phyloP scores from a whole-genome alignment of 2,888 invertebrate genomes.

The Harmothoe impar region DNA sequence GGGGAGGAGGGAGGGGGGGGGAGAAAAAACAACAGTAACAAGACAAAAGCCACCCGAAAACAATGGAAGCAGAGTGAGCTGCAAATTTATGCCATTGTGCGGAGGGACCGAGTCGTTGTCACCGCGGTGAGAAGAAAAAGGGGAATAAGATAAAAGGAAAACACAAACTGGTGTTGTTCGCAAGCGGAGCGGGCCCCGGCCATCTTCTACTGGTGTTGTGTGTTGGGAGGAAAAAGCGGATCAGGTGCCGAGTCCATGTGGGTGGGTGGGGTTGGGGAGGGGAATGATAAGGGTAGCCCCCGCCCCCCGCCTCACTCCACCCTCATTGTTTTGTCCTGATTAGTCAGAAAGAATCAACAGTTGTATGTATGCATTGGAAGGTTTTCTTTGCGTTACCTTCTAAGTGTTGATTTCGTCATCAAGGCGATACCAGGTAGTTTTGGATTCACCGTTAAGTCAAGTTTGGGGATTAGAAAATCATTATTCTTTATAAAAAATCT shows the following conservation, averaged over 20 bases:
- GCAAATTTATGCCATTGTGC: slow-evolving; percentile 47
- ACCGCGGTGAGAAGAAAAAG: not conserved
- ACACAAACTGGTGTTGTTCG: slow-evolving; percentile 5
- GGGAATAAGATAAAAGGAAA: not conserved
- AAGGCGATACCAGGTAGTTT: no score
- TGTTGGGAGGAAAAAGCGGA: slow-evolving; percentile 14
- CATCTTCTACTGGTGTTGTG: not conserved
- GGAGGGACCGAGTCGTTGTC: not conserved
- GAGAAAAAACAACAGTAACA: not conserved
- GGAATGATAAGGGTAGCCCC: not conserved
- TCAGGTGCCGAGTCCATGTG: not conserved
- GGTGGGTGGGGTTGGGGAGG: not conserved
- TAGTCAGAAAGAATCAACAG: not conserved
- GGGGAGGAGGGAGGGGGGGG: not conserved
- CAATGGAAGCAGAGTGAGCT: slow-evolving; percentile 20
- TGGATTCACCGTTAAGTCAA: no score
- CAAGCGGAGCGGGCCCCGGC: not conserved
- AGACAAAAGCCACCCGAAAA: slow-evolving; percentile 53
- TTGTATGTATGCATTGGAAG: not conserved
- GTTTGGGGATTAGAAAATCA: no score
- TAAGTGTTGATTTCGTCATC: no score
- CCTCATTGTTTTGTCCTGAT: not conserved
- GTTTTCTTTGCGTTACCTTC: not conserved
- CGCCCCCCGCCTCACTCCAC: no score
- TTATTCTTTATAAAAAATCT: no score